These are phyloP conservation scores for Hylaeus volcanicus DNA, from an alignment of 1,140 invertebrate genomes.

Conservation along the genomic window DNA sequence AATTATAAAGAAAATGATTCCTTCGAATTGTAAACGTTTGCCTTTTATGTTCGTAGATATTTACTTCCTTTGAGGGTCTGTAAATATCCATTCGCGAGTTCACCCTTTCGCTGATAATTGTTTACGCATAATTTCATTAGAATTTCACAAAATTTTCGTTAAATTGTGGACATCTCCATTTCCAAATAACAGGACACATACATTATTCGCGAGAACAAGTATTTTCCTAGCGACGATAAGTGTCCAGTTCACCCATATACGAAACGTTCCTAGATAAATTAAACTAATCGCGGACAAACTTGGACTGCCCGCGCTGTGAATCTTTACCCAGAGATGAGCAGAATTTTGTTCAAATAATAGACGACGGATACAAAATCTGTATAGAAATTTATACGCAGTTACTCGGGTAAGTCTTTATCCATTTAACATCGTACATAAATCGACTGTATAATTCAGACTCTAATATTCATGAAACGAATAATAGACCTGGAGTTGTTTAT, in stretches of 20 bases:
- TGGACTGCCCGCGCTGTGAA: conserved; percentile 11
- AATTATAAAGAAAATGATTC: not conserved
- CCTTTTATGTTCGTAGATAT: not conserved
- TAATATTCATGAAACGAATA: no score
- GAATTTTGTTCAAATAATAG: no score
- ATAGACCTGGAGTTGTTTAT: no score
- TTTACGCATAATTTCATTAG: conserved; percentile 4
- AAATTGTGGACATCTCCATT: not conserved
- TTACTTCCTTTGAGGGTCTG: not conserved
- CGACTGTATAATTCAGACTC: no score
- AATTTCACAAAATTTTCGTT: conserved; percentile 1
- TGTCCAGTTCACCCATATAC: not conserved
- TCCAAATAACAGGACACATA: conserved; percentile 3
- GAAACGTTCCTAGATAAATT: not conserved
- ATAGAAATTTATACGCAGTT: no score
- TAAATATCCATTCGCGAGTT: conserved; percentile 4
- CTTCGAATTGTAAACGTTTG: not conserved
- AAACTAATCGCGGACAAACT: conserved; percentile 29
- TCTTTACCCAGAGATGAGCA: not conserved
- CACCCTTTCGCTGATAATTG: not conserved
- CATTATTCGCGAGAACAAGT: not conserved
- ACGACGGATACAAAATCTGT: no score
- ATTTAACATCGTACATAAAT: no score
- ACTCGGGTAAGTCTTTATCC: no score
- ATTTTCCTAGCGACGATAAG: not conserved